phyloP scores from a whole-genome alignment of 2,797 vertebrate genomes.

The Enteromius thamalakanensis region DNA sequence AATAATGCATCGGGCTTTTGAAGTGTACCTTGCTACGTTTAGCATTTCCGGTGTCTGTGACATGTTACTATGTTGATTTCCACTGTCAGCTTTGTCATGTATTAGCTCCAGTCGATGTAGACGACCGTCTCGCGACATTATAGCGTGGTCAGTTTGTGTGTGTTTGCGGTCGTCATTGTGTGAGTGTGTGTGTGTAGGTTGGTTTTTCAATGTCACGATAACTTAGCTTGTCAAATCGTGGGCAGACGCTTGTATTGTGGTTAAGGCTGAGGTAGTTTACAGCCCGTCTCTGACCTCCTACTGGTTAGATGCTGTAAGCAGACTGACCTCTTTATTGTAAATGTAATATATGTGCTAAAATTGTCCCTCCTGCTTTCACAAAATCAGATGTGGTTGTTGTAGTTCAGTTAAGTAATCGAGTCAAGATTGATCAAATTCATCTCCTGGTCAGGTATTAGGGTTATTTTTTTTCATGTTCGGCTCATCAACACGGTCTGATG shows the following conservation, averaged over 20 bases:
- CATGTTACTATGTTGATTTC: constrained; percentile 20
- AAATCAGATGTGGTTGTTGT: not conserved
- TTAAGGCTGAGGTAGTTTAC: constrained; percentile 16
- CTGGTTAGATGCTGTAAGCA: not conserved
- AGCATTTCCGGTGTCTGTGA: constrained; percentile 33
- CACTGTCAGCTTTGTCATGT: constrained; percentile 5
- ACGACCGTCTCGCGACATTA: constrained; percentile 1
- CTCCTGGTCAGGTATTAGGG: not conserved
- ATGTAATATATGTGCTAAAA: not conserved
- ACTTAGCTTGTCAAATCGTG: constrained; percentile 26
- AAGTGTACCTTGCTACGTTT: not conserved
- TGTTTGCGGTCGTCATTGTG: constrained; percentile 22
- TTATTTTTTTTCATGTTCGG: not conserved
- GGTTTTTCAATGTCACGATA: constrained; percentile 39
- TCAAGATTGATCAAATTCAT: not conserved
- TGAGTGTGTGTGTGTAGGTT: constrained; percentile 21
- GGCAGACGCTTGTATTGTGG: constrained; percentile 35
- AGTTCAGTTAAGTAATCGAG: not conserved
- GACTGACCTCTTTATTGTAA: constrained; percentile 11
- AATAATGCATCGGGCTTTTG: constrained; percentile 46
- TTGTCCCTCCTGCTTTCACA: not conserved
- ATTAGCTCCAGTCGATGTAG: constrained; percentile 7
- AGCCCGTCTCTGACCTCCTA: not conserved
- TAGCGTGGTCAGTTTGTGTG: constrained; percentile 26
- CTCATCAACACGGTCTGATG: not conserved